Conservation (phyloP, 2,888 invertebrate genomes). For the Ferdinandea cuprea region DNA sequence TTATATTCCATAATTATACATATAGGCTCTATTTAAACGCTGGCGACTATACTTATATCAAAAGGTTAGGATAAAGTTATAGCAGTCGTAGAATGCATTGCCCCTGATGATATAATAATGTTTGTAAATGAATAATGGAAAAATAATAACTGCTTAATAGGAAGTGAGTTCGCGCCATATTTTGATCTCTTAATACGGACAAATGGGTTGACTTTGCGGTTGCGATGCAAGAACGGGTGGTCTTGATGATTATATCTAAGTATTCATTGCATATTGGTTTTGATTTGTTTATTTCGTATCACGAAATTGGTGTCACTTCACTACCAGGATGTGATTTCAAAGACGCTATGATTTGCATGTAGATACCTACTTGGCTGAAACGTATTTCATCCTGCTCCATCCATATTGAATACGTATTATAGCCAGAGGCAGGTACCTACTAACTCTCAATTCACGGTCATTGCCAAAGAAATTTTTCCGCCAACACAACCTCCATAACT, state of each 20-base stretch:
- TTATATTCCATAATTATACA: slow-evolving; percentile 13
- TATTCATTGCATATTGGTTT: slow-evolving; percentile 23
- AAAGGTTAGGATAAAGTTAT: slow-evolving; percentile 67
- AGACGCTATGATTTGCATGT: neutral
- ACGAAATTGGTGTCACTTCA: slow-evolving; percentile 17
- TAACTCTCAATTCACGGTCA: neutral
- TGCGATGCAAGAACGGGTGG: slow-evolving; percentile 6
- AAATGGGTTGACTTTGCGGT: slow-evolving; percentile 29
- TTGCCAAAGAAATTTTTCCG: neutral
- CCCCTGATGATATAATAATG: slow-evolving; percentile 54
- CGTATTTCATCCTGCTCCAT: neutral
- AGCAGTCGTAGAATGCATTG: slow-evolving; percentile 49
- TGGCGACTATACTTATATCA: slow-evolving; percentile 34
- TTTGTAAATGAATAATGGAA: slow-evolving; percentile 24
- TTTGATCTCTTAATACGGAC: slow-evolving; percentile 56
- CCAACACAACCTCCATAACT: too few species aligned
- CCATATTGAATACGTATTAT: neutral
- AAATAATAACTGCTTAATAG: slow-evolving; percentile 52
- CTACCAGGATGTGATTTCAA: neutral
- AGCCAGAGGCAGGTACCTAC: neutral
- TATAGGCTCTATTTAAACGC: neutral
- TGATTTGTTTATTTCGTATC: neutral
- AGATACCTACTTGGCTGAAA: neutral
- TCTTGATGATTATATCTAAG: neutral
- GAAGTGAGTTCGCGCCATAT: slow-evolving; percentile 43